Percentiles rank a stretch among this genome's conserved stretches.
Evolutionary conservation across 2,797 vertebrate genomes (phyloP).

Genomic region (Podarcis siculus): DNA sequence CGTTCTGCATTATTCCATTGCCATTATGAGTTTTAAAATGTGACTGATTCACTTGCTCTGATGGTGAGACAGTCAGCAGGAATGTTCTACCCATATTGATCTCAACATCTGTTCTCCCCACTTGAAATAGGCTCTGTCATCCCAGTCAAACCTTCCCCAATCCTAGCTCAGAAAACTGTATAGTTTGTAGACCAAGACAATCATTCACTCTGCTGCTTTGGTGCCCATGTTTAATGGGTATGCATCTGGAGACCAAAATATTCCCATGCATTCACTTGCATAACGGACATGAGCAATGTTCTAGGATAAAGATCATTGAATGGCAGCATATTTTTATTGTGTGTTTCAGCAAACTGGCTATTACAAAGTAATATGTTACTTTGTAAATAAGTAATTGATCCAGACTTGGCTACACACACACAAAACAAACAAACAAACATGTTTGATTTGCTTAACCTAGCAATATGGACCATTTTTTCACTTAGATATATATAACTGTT

Average conservation of each 20-base stretch:
- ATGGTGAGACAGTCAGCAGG: slow-evolving; percentile 25
- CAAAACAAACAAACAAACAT: too few species aligned
- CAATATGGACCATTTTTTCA: neutral
- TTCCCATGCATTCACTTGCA: neutral
- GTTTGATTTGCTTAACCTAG: neutral
- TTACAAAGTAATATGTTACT: neutral
- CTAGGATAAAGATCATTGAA: neutral
- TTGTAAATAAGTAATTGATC: neutral
- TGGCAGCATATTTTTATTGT: slow-evolving; percentile 31
- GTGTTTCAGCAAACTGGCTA: neutral
- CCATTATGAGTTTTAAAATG: slow-evolving; percentile 43
- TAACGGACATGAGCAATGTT: neutral
- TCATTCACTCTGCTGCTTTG: neutral
- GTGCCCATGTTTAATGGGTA: slow-evolving; percentile 1
- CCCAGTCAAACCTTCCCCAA: neutral
- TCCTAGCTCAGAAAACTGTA: slow-evolving; percentile 43
- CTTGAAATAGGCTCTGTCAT: slow-evolving; percentile 1
- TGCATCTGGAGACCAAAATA: slow-evolving; percentile 8
- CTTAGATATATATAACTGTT: too few species aligned
- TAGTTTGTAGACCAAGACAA: neutral
- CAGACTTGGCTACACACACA: neutral
- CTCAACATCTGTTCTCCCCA: slow-evolving; percentile 6
- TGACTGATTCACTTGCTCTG: slow-evolving; percentile 59
- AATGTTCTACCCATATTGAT: slow-evolving; percentile 38
- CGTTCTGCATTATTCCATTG: slow-evolving; percentile 60